phyloP scores from a whole-genome alignment of 2,113 vertebrate species.

The Triplophysa dalaica region DNA sequence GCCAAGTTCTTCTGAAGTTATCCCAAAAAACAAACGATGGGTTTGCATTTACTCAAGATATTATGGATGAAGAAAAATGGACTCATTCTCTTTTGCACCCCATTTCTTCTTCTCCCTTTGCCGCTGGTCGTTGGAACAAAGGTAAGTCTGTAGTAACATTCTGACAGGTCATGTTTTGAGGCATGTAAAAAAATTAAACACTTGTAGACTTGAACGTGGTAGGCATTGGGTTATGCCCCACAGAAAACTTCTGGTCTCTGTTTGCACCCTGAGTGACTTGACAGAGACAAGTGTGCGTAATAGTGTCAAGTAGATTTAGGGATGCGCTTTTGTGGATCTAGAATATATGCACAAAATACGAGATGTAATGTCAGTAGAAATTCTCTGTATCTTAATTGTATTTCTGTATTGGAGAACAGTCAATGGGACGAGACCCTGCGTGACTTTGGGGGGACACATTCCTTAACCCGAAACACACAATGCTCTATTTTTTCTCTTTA shows the following conservation, averaged over 20 bases:
- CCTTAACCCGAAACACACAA: slow-evolving; percentile 41
- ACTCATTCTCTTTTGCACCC: slow-evolving; percentile 74
- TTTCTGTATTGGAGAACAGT: background rate
- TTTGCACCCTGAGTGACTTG: background rate
- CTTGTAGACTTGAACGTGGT: background rate
- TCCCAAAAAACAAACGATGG: slow-evolving; percentile 53
- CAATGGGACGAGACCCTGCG: background rate
- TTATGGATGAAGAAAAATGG: slow-evolving; percentile 67
- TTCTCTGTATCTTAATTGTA: background rate
- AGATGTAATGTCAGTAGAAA: background rate
- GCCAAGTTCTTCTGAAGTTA: background rate
- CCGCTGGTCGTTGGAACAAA: slow-evolving; percentile 75
- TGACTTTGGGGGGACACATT: slow-evolving; percentile 48
- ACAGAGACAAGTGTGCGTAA: background rate
- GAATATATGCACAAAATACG: background rate
- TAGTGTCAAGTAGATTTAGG: background rate
- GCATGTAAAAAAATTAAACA: background rate
- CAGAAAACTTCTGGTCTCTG: background rate
- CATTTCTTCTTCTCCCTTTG: slow-evolving; percentile 82
- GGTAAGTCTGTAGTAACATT: slow-evolving; percentile 69
- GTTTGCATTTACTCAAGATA: slow-evolving; percentile 49
- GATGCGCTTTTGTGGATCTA: background rate
- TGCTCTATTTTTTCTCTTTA: slow-evolving; percentile 49
- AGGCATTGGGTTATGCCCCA: background rate
- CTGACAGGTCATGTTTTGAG: background rate